Percentiles rank a stretch among this genome's conserved stretches.
These are phyloP conservation scores for Spea multiplicata DNA, from an alignment of 2,113 vertebrate genomes.

Conservation along the genomic window DNA sequence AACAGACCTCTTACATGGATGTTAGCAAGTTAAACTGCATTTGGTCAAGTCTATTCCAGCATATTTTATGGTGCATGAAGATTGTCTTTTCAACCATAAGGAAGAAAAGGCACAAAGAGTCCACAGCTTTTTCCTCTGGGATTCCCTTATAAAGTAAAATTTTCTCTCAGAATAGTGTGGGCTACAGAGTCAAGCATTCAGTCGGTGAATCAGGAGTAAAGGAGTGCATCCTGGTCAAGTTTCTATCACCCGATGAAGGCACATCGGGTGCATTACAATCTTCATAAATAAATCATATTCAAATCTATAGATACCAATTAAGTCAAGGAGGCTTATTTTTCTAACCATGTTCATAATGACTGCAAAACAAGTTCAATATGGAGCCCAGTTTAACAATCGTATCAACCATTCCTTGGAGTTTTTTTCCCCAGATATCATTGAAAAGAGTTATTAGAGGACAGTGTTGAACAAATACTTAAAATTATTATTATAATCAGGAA, in stretches of 20 bases:
- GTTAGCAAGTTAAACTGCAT: conserved; percentile 45
- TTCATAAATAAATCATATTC: no score
- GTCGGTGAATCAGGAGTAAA: conserved; percentile 8
- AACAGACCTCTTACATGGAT: conserved; percentile 35
- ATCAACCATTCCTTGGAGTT: neutral
- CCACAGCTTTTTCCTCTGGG: conserved; percentile 38
- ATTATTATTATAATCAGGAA: no score
- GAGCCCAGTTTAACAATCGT: neutral
- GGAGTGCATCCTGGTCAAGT: neutral
- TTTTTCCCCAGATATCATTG: neutral
- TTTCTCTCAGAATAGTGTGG: conserved; percentile 27
- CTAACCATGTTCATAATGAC: neutral
- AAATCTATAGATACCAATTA: no score
- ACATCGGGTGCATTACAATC: neutral
- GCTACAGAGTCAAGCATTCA: conserved; percentile 11
- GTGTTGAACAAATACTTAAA: no score
- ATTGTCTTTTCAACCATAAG: conserved; percentile 48
- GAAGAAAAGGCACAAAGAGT: conserved; percentile 38
- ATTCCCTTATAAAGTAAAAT: conserved; percentile 36
- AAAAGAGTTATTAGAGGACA: no score
- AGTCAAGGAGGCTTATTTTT: no score
- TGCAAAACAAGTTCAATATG: neutral
- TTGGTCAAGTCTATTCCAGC: conserved; percentile 39
- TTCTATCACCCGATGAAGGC: neutral
- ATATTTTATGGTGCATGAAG: conserved; percentile 47